phyloP scores from a whole-genome alignment of 64 coral and sea anemone species.

The Montipora capricornis region DNA sequence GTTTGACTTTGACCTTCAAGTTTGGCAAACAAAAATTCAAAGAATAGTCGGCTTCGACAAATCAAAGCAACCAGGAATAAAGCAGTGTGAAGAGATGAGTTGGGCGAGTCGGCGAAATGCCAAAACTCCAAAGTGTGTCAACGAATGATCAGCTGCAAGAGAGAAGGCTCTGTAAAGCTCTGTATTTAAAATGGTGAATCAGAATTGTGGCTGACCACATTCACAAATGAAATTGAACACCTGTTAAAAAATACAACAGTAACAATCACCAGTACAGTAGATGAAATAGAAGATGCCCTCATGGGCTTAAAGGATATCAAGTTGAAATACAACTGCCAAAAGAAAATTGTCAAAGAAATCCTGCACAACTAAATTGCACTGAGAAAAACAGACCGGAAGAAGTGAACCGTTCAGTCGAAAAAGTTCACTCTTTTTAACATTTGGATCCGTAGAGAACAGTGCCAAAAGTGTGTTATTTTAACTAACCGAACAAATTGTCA shows the following conservation, averaged over 20 bases:
- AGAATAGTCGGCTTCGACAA: too few species aligned
- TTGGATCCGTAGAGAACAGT: conserved; percentile 9
- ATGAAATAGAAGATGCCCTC: conserved; percentile 5
- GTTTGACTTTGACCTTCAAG: too few species aligned
- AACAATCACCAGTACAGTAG: too few species aligned
- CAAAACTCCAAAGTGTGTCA: conserved; percentile 43
- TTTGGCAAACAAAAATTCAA: too few species aligned
- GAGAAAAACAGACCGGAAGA: background rate
- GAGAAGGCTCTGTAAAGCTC: conserved; percentile 38
- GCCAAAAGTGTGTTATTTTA: conserved; percentile 11
- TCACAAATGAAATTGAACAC: too few species aligned
- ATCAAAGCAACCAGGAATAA: background rate
- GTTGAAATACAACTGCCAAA: too few species aligned
- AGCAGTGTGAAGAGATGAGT: conserved; percentile 43
- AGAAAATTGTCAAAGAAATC: too few species aligned
- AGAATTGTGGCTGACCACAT: too few species aligned
- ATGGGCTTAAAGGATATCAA: too few species aligned
- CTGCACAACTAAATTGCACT: background rate
- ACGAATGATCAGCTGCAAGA: conserved; percentile 26
- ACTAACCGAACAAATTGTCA: too few species aligned
- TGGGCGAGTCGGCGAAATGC: conserved; percentile 42
- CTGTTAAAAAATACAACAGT: too few species aligned
- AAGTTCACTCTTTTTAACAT: conserved; percentile 28
- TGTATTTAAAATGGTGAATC: background rate
- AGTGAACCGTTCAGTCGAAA: background rate